A percentile compares a stretch with the other conserved stretches of the same genome.
Conservation (phyloP, 2,113 vertebrate genomes). For the Nothoprocta pentlandii region DNA sequence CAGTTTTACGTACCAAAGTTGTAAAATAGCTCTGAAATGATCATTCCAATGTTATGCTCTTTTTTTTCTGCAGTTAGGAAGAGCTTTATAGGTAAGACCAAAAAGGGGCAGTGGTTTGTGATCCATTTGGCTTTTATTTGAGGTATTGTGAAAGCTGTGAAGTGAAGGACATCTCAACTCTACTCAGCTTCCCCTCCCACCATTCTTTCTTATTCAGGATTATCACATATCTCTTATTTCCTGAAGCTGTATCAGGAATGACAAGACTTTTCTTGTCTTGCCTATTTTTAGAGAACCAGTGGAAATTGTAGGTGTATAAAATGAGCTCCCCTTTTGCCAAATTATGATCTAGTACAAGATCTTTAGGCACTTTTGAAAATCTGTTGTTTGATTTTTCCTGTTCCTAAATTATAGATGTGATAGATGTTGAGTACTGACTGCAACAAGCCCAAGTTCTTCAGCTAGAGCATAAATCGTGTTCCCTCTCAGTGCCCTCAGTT, state of each 20-base stretch:
- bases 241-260: background rate
- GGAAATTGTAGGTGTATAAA: background rate
- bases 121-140: background rate
- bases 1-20: constrained; percentile 8
- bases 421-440: background rate
- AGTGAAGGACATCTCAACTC: background rate
- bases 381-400: background rate
- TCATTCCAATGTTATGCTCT: background rate
- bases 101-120: background rate
- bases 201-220: background rate
- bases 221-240: background rate
- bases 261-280: background rate
- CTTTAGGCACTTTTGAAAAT: background rate
- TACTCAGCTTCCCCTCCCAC: no score
- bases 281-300: background rate
- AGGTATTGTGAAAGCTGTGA: background rate
- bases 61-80: background rate
- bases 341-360: background rate
- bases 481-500: background rate
- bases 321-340: background rate
- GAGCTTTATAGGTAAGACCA: background rate
- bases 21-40: background rate
- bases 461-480: background rate
- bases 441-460: background rate
- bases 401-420: background rate